phyloP scores from a whole-genome alignment of 2,888 invertebrate species.

The Metallyticus violacea region DNA sequence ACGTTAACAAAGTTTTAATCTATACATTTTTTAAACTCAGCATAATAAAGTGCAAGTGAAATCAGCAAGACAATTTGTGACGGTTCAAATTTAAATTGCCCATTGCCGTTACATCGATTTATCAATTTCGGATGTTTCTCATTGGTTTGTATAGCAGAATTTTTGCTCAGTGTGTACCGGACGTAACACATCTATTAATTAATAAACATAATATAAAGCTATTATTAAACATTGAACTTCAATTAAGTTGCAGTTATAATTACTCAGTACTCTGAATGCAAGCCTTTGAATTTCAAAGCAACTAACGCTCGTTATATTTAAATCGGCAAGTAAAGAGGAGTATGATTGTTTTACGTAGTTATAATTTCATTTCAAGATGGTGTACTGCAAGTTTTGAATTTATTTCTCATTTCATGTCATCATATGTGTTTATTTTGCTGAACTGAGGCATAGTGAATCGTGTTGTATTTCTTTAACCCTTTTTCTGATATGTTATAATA shows the following conservation, averaged over 20 bases:
- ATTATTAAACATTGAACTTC: background rate
- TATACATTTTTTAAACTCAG: background rate
- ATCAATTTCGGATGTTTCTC: background rate
- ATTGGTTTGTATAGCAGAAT: background rate
- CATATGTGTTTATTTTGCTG: background rate
- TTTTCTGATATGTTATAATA: background rate
- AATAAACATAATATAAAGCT: background rate
- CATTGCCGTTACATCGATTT: background rate
- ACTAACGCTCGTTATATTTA: background rate
- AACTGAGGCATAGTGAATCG: background rate
- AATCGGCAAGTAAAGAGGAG: background rate
- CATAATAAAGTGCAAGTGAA: background rate
- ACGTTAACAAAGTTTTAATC: background rate
- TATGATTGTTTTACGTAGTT: slow-evolving; percentile 8
- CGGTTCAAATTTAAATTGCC: background rate
- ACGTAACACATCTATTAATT: background rate
- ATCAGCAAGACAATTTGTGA: background rate
- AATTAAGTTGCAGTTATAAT: background rate
- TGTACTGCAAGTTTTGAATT: slow-evolving; percentile 24
- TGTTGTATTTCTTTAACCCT: background rate
- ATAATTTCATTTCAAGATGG: slow-evolving; percentile 22
- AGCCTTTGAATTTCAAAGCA: background rate
- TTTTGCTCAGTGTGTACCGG: background rate
- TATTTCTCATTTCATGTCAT: slow-evolving; percentile 6
- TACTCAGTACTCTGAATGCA: background rate